These are phyloP conservation scores for Nylanderia fulva DNA, from an alignment of 1,140 invertebrate genomes.

Conservation along the genomic window DNA sequence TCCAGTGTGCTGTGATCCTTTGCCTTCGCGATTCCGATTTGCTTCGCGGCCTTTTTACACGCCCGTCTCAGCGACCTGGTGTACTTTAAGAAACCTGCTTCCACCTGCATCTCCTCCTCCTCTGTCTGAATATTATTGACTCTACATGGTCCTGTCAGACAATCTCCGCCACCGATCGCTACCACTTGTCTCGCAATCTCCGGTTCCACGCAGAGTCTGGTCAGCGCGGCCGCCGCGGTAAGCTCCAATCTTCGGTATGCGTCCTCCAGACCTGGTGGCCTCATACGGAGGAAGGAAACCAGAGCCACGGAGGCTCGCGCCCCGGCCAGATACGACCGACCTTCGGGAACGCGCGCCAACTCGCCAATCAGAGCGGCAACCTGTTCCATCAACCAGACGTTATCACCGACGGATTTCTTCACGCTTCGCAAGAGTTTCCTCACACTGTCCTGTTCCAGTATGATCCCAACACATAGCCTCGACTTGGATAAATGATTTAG, in stretches of 20 bases:
- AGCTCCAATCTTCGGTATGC: constrained; percentile 92
- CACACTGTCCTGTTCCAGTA: constrained; percentile 87
- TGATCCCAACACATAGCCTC: constrained; percentile 82
- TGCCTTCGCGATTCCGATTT: constrained; percentile 88
- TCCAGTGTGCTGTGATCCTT: constrained; percentile 88
- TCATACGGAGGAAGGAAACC: constrained; percentile 91
- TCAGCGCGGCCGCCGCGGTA: constrained; percentile 94
- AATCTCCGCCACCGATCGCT: constrained; percentile 91
- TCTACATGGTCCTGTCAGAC: constrained; percentile 88
- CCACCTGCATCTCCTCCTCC: constrained; percentile 82
- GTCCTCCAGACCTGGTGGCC: constrained; percentile 88
- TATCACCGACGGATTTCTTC: constrained; percentile 82
- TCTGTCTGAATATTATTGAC: constrained; percentile 87
- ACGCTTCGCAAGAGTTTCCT: constrained; percentile 86
- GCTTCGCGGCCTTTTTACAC: constrained; percentile 85
- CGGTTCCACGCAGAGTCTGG: constrained; percentile 91
- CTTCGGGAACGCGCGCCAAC: constrained; percentile 89
- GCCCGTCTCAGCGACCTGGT: constrained; percentile 87
- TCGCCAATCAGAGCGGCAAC: constrained; percentile 94
- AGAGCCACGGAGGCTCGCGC: constrained; percentile 90
- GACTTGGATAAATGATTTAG: constrained; percentile 88
- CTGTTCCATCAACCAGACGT: constrained; percentile 89
- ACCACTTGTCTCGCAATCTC: constrained; percentile 91
- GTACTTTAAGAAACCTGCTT: constrained; percentile 85
- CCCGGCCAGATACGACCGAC: constrained; percentile 88